These are phyloP conservation scores for Thecophora atra DNA, from an alignment of 2,888 invertebrate genomes.

Conservation along the genomic window DNA sequence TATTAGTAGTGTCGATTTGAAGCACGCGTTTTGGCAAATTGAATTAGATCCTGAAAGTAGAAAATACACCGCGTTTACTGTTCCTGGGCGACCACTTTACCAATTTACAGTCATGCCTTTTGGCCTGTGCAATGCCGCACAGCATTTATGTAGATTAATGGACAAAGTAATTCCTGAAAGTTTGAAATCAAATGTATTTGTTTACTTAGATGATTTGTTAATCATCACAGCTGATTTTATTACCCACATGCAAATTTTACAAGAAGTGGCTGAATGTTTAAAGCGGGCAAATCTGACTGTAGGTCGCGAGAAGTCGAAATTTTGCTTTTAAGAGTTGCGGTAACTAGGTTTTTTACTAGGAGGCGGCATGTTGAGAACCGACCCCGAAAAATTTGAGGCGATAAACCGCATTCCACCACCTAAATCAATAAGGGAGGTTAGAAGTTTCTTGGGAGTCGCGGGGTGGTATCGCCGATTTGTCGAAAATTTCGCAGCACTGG, in stretches of 20 bases:
- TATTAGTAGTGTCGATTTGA: constrained; percentile 9
- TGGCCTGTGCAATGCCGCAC: constrained; percentile 6
- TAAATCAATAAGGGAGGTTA: background rate
- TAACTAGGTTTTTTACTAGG: constrained; percentile 29
- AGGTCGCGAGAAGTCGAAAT: background rate
- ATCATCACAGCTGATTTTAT: constrained; percentile 6
- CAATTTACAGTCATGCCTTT: constrained; percentile 8
- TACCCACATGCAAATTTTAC: background rate
- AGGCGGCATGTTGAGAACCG: no score
- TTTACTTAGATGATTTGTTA: constrained; percentile 12
- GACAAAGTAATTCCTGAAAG: background rate
- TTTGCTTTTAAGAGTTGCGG: constrained; percentile 33
- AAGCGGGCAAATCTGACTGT: background rate
- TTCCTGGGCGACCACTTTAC: background rate
- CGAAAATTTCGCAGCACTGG: background rate
- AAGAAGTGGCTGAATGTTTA: background rate
- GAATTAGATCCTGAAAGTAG: background rate
- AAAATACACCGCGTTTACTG: background rate
- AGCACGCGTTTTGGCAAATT: constrained; percentile 10
- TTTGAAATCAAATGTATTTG: background rate
- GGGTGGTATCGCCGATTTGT: constrained; percentile 2
- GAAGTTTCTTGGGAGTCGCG: background rate
- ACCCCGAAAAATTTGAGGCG: background rate
- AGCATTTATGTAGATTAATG: background rate
- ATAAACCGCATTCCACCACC: background rate